Conservation (phyloP, 1,140 invertebrate genomes). For the Cryptotermes secundus region DNA sequence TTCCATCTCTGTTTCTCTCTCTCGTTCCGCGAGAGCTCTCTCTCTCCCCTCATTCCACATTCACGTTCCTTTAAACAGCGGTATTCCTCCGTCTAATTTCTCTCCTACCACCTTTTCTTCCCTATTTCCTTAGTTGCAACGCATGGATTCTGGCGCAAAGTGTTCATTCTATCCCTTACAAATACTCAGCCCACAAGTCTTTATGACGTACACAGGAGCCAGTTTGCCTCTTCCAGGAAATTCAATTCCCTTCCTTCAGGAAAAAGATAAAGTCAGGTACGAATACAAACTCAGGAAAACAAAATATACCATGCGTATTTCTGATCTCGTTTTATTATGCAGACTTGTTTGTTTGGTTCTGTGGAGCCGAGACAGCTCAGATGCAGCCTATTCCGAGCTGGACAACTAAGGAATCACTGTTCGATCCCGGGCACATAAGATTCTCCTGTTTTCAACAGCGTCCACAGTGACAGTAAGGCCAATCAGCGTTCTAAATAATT, state of each 20-base stretch:
- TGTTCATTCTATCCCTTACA: neutral
- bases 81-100: neutral
- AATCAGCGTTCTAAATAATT: no score
- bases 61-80: constrained; percentile 2
- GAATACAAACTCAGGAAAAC: neutral
- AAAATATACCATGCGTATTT: neutral
- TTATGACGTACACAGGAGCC: neutral
- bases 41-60: neutral
- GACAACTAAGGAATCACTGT: no score
- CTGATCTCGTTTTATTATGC: no score
- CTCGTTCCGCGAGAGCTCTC: neutral
- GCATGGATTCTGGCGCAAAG: neutral
- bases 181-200: neutral
- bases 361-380: no score
- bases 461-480: no score
- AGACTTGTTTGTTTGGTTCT: no score
- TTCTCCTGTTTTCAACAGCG: no score
- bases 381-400: no score
- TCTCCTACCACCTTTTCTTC: neutral
- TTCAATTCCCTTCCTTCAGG: constrained; percentile 11
- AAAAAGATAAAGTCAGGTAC: constrained; percentile 17
- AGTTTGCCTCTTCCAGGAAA: neutral
- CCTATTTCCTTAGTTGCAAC: neutral
- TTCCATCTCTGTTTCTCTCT: neutral
- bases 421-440: no score